These are phyloP conservation scores for Crioceris asparagi DNA, from an alignment of 2,888 invertebrate species.

Conservation along the genomic window DNA sequence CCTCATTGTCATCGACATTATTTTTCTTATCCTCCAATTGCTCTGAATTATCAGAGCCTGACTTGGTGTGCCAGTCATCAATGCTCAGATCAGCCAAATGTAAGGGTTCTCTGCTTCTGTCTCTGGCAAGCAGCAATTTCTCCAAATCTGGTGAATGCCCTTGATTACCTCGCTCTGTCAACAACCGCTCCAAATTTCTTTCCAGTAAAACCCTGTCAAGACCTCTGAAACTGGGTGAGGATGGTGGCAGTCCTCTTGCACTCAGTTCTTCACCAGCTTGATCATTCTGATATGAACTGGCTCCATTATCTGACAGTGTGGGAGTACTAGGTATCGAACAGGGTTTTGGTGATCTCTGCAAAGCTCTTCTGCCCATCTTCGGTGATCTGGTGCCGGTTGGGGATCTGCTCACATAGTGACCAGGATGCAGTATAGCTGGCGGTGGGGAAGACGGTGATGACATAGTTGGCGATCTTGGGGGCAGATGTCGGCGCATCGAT, in stretches of 20 bases:
- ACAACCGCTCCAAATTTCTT: slow-evolving; percentile 52
- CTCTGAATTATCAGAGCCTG: too few species aligned
- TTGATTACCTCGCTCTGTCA: slow-evolving; percentile 39
- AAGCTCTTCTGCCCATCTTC: slow-evolving; percentile 43
- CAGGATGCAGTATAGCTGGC: slow-evolving; percentile 20
- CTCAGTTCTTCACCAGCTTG: slow-evolving; percentile 15
- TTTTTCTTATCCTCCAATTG: slow-evolving; percentile 19
- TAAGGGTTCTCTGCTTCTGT: slow-evolving; percentile 48
- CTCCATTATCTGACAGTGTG: slow-evolving; percentile 30
- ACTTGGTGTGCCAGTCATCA: slow-evolving; percentile 44
- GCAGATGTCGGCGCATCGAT: slow-evolving; percentile 29
- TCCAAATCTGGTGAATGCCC: slow-evolving; percentile 36
- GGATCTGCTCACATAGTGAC: slow-evolving; percentile 27
- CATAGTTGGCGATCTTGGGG: slow-evolving; percentile 49
- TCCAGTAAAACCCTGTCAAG: slow-evolving; percentile 59
- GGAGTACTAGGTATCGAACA: slow-evolving; percentile 38
- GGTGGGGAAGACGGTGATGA: slow-evolving; percentile 45
- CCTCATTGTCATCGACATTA: slow-evolving; percentile 24
- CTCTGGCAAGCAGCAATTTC: slow-evolving; percentile 44
- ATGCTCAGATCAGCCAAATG: slow-evolving; percentile 48
- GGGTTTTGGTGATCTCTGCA: slow-evolving; percentile 41
- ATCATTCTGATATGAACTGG: slow-evolving; percentile 11
- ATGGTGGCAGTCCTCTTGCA: slow-evolving; percentile 21
- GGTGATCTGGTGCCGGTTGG: slow-evolving; percentile 46
- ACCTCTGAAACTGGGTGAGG: slow-evolving; percentile 38